A percentile compares a stretch with the other conserved stretches of the same genome.
These are phyloP conservation scores for Chalcosyrphus nemorum DNA, from an alignment of 2,888 invertebrate genomes.

Conservation along the genomic window DNA sequence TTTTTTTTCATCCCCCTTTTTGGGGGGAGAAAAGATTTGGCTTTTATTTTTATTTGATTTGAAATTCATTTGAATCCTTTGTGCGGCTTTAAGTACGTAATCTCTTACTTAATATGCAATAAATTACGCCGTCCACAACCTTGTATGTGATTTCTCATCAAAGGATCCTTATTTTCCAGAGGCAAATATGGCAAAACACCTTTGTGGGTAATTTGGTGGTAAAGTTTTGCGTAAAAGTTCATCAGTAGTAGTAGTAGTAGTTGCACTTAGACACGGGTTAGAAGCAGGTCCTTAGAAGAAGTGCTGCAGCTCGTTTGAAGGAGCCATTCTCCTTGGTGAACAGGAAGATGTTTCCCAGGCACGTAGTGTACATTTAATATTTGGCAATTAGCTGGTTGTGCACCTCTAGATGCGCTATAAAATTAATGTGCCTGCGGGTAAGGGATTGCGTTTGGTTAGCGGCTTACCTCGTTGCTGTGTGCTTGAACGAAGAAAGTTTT, in stretches of 20 bases:
- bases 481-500: too few relatives aligned
- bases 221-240: conserved; percentile 45
- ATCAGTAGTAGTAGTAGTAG: conserved; percentile 39
- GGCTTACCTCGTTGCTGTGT: too few relatives aligned
- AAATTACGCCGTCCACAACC: conserved; percentile 29
- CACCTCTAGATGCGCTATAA: conserved; percentile 60
- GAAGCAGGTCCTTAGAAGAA: conserved; percentile 32
- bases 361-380: conserved; percentile 68
- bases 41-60: conserved; percentile 15
- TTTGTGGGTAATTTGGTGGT: conserved; percentile 56
- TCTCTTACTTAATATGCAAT: conserved; percentile 40
- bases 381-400: conserved; percentile 71
- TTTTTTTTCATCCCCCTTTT: conserved; percentile 23
- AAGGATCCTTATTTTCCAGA: conserved; percentile 21
- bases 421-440: conserved; percentile 60
- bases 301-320: neutral
- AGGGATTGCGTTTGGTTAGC: conserved; percentile 32
- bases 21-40: conserved; percentile 21
- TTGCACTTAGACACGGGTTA: conserved; percentile 43
- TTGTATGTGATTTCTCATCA: neutral
- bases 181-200: conserved; percentile 34
- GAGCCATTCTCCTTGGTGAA: conserved; percentile 17
- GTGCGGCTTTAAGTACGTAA: conserved; percentile 20
- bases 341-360: conserved; percentile 27
- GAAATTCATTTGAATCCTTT: conserved; percentile 25